Evolutionary conservation across 2,888 invertebrate genomes (phyloP).

Genomic region (Monoplex corrugatus): DNA sequence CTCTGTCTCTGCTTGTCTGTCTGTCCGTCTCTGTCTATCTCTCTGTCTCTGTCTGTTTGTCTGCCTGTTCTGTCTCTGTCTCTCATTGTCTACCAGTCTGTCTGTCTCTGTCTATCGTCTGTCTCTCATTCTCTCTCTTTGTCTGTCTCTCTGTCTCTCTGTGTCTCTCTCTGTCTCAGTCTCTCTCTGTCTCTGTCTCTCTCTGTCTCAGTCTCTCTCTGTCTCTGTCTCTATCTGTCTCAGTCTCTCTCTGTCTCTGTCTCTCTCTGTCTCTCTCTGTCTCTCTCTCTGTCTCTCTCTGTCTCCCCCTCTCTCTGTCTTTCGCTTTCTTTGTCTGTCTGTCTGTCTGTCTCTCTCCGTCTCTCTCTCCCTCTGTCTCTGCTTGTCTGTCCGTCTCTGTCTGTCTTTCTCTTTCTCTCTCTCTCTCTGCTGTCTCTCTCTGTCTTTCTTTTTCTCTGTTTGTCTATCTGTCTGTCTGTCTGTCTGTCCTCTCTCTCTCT

Average conservation of each 20-base stretch:
- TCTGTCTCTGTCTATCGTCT: neutral
- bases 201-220: neutral
- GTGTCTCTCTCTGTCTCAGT: neutral
- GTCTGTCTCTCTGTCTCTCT: too few relatives aligned
- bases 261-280: neutral
- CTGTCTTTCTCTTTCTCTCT: neutral
- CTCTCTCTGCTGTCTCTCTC: neutral
- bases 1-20: neutral
- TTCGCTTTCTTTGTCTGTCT: neutral
- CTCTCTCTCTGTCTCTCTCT: constrained; percentile 24
- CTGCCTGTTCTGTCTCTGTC: neutral
- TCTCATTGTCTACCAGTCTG: neutral
- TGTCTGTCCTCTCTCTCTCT: neutral
- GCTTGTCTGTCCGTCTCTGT: neutral
- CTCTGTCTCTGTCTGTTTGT: neutral
- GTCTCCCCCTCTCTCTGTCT: neutral
- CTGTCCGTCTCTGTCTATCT: neutral
- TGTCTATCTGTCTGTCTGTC: neutral
- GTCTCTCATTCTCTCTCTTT: too few relatives aligned
- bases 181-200: neutral
- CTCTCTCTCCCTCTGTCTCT: too few relatives aligned
- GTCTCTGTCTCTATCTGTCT: too few relatives aligned
- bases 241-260: neutral
- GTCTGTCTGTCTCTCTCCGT: neutral
- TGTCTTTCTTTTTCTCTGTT: neutral